Evolutionary conservation across 2,797 vertebrate genomes (phyloP).

Genomic region (Leptatherina wallacei): DNA sequence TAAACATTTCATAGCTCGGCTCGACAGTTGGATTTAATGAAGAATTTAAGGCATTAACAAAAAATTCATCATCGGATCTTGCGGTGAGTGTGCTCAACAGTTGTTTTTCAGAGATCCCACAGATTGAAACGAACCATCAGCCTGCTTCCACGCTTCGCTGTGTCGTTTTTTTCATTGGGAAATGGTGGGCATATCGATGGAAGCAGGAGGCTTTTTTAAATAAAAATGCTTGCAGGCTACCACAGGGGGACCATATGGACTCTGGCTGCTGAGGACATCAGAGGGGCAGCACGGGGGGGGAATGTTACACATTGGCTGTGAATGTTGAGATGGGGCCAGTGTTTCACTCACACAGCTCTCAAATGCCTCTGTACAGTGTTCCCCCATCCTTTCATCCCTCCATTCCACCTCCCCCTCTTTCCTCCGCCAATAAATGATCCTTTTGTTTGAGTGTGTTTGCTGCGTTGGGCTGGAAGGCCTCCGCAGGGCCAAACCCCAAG

Average conservation of each 20-base stretch:
- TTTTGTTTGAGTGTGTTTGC: constrained; percentile 80
- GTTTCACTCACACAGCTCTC: constrained; percentile 74
- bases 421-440: constrained; percentile 83
- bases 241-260: constrained; percentile 62
- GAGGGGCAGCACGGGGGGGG: constrained; percentile 57
- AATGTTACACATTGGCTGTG: constrained; percentile 82
- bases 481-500: constrained; percentile 55
- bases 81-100: constrained; percentile 44
- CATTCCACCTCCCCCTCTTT: constrained; percentile 65
- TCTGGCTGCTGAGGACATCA: constrained; percentile 60
- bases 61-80: constrained; percentile 53
- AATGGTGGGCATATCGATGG: constrained; percentile 20
- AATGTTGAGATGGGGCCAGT: constrained; percentile 84
- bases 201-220: constrained; percentile 38
- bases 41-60: constrained; percentile 64
- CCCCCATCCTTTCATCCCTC: constrained; percentile 67
- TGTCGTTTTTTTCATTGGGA: constrained; percentile 50
- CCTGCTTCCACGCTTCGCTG: constrained; percentile 26
- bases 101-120: constrained; percentile 46
- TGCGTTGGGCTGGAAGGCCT: constrained; percentile 62
- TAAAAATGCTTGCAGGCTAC: constrained; percentile 42
- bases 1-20: constrained; percentile 37
- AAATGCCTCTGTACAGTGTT: constrained; percentile 78
- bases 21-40: constrained; percentile 60
- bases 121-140: constrained; percentile 53